Evolutionary conservation across 2,113 vertebrate species (phyloP).

Genomic region (Caranx ignobilis): DNA sequence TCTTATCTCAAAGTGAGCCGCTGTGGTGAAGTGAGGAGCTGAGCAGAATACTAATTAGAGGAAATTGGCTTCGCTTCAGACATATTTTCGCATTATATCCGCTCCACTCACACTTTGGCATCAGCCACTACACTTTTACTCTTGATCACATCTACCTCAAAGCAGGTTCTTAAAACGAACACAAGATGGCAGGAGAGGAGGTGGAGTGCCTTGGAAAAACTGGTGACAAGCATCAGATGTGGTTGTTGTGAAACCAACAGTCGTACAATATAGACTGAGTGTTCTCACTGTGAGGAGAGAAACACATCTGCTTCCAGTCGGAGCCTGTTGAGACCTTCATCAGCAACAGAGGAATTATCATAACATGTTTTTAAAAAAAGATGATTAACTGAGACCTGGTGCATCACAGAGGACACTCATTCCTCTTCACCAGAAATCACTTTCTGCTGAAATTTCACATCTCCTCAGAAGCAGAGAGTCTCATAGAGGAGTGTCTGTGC

Average conservation of each 20-base stretch:
- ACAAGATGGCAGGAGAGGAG: slow-evolving; percentile 68
- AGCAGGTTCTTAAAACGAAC: slow-evolving; percentile 40
- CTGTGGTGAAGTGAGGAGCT: background rate
- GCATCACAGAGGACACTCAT: too few species aligned
- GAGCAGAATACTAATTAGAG: slow-evolving; percentile 22
- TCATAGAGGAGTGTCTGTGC: background rate
- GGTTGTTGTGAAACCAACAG: background rate
- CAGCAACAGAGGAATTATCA: too few species aligned
- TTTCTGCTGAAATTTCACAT: too few species aligned
- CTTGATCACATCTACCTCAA: background rate
- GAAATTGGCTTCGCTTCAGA: background rate
- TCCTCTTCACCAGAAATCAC: too few species aligned
- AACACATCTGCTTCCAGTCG: background rate
- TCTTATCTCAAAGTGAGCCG: slow-evolving; percentile 7
- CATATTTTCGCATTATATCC: background rate
- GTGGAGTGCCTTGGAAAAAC: background rate
- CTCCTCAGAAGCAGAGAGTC: background rate
- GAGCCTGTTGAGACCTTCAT: background rate
- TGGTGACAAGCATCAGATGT: background rate
- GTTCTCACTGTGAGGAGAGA: background rate
- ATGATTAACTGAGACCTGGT: too few species aligned
- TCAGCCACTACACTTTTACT: background rate
- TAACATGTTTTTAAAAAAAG: too few species aligned
- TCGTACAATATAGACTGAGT: background rate
- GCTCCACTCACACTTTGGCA: background rate